Conservation (phyloP, 2,888 invertebrate species). For the Eristalis intricaria region DNA sequence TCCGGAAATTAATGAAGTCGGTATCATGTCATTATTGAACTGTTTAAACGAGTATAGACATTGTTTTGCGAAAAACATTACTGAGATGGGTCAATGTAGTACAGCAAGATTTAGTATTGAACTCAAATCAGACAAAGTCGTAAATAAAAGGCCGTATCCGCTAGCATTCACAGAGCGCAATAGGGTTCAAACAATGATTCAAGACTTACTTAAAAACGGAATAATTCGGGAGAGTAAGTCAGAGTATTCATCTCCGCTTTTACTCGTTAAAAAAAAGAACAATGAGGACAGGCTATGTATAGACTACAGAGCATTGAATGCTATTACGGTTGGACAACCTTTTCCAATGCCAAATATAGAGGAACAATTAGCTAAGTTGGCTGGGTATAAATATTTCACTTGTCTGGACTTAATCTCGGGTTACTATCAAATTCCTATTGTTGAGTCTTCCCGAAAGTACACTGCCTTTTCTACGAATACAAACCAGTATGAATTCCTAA, state of each 20-base stretch:
- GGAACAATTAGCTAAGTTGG: slow-evolving; percentile 14
- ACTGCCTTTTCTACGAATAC: slow-evolving; percentile 18
- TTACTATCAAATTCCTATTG: slow-evolving; percentile 21
- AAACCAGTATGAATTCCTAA: slow-evolving; percentile 19
- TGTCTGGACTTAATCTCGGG: slow-evolving; percentile 36
- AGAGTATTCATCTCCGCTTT: slow-evolving; percentile 24
- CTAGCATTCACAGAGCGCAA: slow-evolving; percentile 23
- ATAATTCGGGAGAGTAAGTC: slow-evolving; percentile 32
- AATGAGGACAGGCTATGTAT: slow-evolving; percentile 18
- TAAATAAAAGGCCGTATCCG: slow-evolving; percentile 36
- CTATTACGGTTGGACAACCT: slow-evolving; percentile 11
- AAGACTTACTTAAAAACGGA: slow-evolving; percentile 25
- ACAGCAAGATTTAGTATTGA: slow-evolving; percentile 3
- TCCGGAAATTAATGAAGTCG: not conserved
- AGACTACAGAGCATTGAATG: slow-evolving; percentile 18
- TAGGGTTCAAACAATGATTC: slow-evolving; percentile 18
- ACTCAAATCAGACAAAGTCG: slow-evolving; percentile 1
- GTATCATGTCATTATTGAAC: not conserved
- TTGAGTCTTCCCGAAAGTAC: slow-evolving; percentile 13
- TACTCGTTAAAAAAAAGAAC: slow-evolving; percentile 28
- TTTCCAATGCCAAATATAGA: slow-evolving; percentile 32
- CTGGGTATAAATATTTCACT: slow-evolving; percentile 17
- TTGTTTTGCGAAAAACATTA: slow-evolving; percentile 27
- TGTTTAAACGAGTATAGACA: slow-evolving; percentile 27
- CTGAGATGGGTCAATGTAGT: slow-evolving; percentile 2